Percentiles rank a stretch among this genome's conserved stretches.
These are phyloP conservation scores for Platycheirus rosarum DNA, from an alignment of 2,888 invertebrate genomes.

Conservation along the genomic window DNA sequence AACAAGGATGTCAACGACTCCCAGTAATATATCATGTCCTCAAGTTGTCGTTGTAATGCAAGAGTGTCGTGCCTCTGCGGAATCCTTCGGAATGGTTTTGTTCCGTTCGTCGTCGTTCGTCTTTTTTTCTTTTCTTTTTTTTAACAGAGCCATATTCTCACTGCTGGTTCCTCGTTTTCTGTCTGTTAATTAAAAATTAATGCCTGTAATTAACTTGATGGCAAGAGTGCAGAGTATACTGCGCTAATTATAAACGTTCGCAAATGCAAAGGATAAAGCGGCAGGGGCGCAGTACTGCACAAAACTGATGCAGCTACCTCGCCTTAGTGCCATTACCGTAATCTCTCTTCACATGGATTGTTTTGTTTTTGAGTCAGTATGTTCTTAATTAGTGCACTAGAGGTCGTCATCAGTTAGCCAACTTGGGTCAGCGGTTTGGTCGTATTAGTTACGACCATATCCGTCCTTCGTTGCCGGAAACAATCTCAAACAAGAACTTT, in stretches of 20 bases:
- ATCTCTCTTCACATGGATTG: constrained; percentile 19
- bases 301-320: constrained; percentile 24
- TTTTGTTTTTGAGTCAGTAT: constrained; percentile 34
- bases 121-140: constrained; percentile 12
- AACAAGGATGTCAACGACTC: constrained; percentile 56
- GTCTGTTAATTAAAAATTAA: constrained; percentile 69
- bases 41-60: constrained; percentile 37
- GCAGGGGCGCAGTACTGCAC: neutral
- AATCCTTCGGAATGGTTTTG: constrained; percentile 24
- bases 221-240: constrained; percentile 48
- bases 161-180: constrained; percentile 30
- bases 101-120: constrained; percentile 17
- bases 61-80: constrained; percentile 26
- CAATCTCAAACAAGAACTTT: too few species aligned
- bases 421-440: neutral
- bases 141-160: constrained; percentile 21
- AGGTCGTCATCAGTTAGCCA: constrained; percentile 12
- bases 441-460: too few species aligned
- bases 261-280: constrained; percentile 34
- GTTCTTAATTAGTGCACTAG: constrained; percentile 49
- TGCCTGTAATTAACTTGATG: constrained; percentile 65
- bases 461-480: too few species aligned
- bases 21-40: constrained; percentile 53
- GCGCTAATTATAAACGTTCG: constrained; percentile 50
- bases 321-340: constrained; percentile 18